These are phyloP conservation scores for Protobothrops flavoviridis DNA, from an alignment of 2,113 vertebrate genomes.

Conservation along the genomic window DNA sequence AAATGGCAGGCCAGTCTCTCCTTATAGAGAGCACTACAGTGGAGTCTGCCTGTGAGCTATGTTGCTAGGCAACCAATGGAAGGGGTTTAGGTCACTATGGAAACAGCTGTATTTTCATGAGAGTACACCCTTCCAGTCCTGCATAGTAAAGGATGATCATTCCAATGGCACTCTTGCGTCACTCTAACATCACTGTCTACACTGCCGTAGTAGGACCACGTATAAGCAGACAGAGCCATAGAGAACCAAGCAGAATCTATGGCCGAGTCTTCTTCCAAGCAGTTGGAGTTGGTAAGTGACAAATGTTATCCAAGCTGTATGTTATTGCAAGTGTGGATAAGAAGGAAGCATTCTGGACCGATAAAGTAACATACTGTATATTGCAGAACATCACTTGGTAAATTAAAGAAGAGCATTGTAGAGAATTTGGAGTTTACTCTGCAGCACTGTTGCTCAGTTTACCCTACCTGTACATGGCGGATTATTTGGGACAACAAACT, in stretches of 20 bases:
- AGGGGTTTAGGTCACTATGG: not conserved
- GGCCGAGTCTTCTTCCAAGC: not conserved
- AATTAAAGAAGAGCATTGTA: not conserved
- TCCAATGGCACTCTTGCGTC: not conserved
- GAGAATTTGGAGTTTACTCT: not conserved
- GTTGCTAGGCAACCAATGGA: not conserved
- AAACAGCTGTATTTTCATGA: not conserved
- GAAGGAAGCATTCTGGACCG: not conserved
- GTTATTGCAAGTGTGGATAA: not conserved
- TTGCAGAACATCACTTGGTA: not conserved
- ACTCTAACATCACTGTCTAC: not conserved
- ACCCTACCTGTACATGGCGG: not conserved
- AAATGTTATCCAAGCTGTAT: not conserved
- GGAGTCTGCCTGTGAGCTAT: not conserved
- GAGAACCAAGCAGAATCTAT: not conserved
- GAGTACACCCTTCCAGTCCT: not conserved
- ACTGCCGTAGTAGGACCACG: not conserved
- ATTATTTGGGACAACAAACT: not conserved
- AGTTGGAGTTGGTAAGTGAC: not conserved
- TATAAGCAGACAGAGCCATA: not conserved
- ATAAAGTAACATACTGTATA: not conserved
- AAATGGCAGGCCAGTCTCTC: not conserved
- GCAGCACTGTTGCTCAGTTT: not conserved
- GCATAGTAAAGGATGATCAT: not conserved
- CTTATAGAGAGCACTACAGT: not conserved